phyloP scores from a whole-genome alignment of 35 echinoderm and acorn worm species.

The Ophioderma brevispina region DNA sequence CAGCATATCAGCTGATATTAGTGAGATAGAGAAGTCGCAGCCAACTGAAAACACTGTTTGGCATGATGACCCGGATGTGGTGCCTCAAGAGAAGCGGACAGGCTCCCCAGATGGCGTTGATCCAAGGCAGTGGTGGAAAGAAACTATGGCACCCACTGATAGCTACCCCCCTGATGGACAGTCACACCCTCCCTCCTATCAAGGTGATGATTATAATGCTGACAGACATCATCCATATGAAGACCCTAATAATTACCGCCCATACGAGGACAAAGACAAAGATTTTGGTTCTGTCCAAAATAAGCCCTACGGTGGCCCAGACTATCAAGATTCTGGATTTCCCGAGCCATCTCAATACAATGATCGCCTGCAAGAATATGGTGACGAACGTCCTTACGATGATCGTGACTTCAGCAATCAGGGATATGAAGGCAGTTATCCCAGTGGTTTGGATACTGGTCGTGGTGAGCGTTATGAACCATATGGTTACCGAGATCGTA shows the following conservation, averaged over 20 bases:
- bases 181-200: not conserved
- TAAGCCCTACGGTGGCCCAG: not conserved
- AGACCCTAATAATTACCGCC: not conserved
- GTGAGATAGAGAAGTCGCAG: not conserved
- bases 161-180: not conserved
- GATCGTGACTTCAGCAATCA: not conserved
- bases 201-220: not conserved
- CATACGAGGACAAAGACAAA: not conserved
- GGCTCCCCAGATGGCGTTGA: not conserved
- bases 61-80: not conserved
- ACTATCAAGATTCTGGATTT: not conserved
- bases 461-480: not conserved
- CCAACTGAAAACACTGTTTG: not conserved
- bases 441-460: not conserved
- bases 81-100: not conserved
- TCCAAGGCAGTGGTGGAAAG: not conserved
- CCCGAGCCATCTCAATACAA: not conserved
- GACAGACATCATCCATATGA: not conserved
- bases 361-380: not conserved
- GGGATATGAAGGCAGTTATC: slow-evolving; percentile 9
- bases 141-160: not conserved
- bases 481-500: not conserved
- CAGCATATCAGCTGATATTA: slow-evolving; percentile 1
- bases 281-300: not conserved
- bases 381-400: not conserved